phyloP scores from a whole-genome alignment of 2,113 vertebrate genomes.

The Micromys minutus region DNA sequence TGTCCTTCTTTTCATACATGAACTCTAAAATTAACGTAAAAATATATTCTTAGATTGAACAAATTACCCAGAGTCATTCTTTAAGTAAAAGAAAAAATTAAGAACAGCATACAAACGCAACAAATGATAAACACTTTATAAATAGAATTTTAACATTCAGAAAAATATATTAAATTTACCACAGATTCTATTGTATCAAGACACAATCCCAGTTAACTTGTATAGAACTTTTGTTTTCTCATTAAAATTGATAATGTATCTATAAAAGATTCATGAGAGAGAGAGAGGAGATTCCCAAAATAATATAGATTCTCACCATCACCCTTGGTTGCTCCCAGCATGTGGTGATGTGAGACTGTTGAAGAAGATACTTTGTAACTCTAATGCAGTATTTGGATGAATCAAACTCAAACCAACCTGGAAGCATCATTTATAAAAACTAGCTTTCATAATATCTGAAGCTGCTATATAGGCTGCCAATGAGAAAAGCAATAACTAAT shows the following conservation, averaged over 20 bases:
- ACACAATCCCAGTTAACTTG: neutral
- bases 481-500: neutral
- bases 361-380: neutral
- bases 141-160: neutral
- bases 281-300: neutral
- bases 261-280: neutral
- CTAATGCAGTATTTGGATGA: neutral
- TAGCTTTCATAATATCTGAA: neutral
- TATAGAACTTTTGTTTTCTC: neutral
- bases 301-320: neutral
- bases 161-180: neutral
- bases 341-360: neutral
- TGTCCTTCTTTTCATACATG: neutral
- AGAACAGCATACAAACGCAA: neutral
- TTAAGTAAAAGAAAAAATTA: neutral
- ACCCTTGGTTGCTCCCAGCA: neutral
- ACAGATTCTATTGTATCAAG: neutral
- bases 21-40: neutral
- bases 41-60: neutral
- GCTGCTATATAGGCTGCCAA: neutral
- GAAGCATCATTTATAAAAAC: neutral
- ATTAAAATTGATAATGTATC: neutral
- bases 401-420: neutral
- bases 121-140: neutral
- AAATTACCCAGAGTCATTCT: neutral